These are phyloP conservation scores for Penelope pileata DNA, from an alignment of 2,113 vertebrate species.

Conservation along the genomic window DNA sequence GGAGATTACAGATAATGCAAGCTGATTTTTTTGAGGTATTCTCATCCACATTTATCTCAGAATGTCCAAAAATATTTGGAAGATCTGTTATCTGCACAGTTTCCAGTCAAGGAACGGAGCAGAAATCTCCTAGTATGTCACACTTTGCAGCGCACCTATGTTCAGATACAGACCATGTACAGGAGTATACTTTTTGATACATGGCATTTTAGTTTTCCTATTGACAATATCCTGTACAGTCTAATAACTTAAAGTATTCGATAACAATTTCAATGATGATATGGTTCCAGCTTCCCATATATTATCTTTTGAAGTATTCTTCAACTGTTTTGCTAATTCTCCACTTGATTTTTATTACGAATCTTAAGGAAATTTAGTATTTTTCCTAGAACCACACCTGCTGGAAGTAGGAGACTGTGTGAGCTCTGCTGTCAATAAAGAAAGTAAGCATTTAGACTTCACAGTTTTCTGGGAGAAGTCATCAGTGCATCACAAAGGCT, in stretches of 20 bases:
- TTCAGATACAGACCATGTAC: background rate
- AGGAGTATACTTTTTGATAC: background rate
- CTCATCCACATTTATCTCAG: background rate
- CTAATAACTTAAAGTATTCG: background rate
- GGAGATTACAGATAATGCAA: background rate
- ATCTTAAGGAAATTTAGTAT: background rate
- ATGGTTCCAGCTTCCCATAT: background rate
- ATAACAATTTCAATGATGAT: background rate
- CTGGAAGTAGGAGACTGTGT: background rate
- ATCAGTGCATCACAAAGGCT: background rate
- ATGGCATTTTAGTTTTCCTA: background rate
- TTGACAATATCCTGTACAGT: background rate
- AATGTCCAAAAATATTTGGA: background rate
- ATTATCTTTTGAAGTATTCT: background rate
- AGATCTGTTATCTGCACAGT: fast-evolving
- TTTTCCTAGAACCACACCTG: background rate
- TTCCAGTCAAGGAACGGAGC: background rate
- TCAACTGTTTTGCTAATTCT: background rate
- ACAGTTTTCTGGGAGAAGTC: background rate
- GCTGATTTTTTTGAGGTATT: background rate
- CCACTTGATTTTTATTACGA: background rate
- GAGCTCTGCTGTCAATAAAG: background rate
- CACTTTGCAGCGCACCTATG: background rate
- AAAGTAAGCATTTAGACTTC: background rate
- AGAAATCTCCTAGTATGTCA: background rate